phyloP scores from a whole-genome alignment of 2,888 invertebrate species.

The Cantharis flavilabris region DNA sequence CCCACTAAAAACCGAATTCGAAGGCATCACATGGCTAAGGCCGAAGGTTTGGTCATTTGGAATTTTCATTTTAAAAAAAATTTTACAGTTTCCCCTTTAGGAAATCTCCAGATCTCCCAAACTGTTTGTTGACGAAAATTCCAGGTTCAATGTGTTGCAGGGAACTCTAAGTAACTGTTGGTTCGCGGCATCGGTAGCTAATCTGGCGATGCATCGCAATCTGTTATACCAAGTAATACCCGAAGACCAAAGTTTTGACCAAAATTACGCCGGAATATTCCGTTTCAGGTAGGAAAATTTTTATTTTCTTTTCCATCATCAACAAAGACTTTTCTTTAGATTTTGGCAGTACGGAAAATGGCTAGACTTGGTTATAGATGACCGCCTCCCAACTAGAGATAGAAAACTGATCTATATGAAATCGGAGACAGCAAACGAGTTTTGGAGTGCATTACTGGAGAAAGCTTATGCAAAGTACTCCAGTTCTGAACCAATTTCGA shows the following conservation, averaged over 20 bases:
- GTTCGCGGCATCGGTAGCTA: conserved; percentile 93
- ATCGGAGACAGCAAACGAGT: conserved; percentile 86
- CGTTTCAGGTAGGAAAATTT: conserved; percentile 75
- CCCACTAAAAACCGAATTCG: too few relatives aligned
- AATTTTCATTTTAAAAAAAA: not conserved
- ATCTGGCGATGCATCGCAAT: conserved; percentile 82
- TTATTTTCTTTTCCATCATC: too few relatives aligned
- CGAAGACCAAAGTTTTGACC: conserved; percentile 91
- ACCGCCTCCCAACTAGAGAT: conserved; percentile 83
- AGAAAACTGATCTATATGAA: conserved; percentile 86
- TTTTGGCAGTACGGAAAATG: conserved; percentile 95
- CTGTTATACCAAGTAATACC: conserved; percentile 96
- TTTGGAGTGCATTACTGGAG: conserved; percentile 94
- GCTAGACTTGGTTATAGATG: conserved; percentile 93
- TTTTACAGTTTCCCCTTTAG: conserved; percentile 56
- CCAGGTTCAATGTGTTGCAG: conserved; percentile 97
- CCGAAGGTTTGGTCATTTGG: conserved; percentile 70
- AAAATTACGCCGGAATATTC: conserved; percentile 93
- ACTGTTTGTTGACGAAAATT: conserved; percentile 92
- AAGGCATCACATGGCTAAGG: conserved; percentile 86
- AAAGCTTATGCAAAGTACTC: conserved; percentile 91
- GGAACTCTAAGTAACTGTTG: conserved; percentile 97
- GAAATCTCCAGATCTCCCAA: conserved; percentile 72
- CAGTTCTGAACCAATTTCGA: not conserved
- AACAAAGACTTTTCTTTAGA: conserved; percentile 49